Percentiles rank a stretch among this genome's conserved stretches.
Evolutionary conservation across 2,888 invertebrate species (phyloP).

Genomic region (Heteromurus nitidus): DNA sequence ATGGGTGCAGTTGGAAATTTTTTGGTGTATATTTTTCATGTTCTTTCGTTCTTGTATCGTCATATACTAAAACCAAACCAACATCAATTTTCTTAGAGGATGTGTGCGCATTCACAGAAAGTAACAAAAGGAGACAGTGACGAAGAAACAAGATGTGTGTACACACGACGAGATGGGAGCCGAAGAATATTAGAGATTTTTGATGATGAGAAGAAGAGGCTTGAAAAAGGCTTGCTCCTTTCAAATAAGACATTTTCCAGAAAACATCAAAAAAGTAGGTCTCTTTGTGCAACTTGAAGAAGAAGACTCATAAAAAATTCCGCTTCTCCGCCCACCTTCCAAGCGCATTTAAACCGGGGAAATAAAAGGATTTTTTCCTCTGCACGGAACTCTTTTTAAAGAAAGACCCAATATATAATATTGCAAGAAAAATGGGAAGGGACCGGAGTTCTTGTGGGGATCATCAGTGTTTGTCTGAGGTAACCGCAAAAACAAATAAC

Average conservation of each 20-base stretch:
- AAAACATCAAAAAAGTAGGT: slow-evolving; percentile 48
- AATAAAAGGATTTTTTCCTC: not conserved
- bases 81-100: too few species aligned
- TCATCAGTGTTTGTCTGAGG: slow-evolving; percentile 42
- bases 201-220: slow-evolving; percentile 11
- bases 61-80: too few species aligned
- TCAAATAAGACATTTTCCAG: slow-evolving; percentile 62
- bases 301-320: slow-evolving; percentile 50
- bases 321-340: slow-evolving; percentile 51
- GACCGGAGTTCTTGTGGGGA: not conserved
- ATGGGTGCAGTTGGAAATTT: slow-evolving; percentile 51
- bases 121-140: too few species aligned
- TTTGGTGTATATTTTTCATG: too few species aligned
- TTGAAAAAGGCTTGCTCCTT: slow-evolving; percentile 26
- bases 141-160: not conserved
- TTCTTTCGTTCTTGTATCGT: too few species aligned
- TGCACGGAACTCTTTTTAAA: too few species aligned
- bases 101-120: too few species aligned
- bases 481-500: slow-evolving; percentile 64
- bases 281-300: slow-evolving; percentile 46
- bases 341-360: not conserved
- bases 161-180: slow-evolving; percentile 25
- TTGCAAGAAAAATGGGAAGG: not conserved
- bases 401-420: not conserved
- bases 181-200: slow-evolving; percentile 39